Percentiles rank a stretch among this genome's conserved stretches.
Evolutionary conservation across 2,888 invertebrate species (phyloP).

Genomic region (Hipparchia semele): DNA sequence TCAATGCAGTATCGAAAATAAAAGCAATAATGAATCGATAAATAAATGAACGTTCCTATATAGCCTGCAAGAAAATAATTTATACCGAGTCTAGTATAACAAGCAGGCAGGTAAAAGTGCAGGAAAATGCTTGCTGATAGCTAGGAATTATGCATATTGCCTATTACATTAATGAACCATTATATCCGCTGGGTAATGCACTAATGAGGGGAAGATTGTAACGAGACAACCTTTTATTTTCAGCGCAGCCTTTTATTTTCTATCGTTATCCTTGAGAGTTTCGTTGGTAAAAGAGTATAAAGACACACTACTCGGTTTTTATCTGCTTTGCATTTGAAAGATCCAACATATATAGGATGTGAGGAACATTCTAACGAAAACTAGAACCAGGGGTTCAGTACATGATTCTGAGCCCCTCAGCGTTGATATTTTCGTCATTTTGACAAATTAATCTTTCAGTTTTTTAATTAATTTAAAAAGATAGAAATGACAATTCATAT

Average conservation of each 20-base stretch:
- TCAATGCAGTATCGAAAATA: background rate
- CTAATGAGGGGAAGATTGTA: conserved; percentile 6
- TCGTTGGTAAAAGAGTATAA: background rate
- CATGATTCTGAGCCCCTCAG: too few species aligned
- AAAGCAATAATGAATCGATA: background rate
- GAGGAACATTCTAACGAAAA: too few species aligned
- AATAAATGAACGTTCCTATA: background rate
- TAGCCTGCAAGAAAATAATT: background rate
- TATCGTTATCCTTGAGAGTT: background rate
- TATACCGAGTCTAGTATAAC: background rate
- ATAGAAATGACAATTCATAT: too few species aligned
- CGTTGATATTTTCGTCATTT: too few species aligned
- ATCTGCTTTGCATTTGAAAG: background rate
- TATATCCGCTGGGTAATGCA: background rate
- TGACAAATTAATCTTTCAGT: too few species aligned
- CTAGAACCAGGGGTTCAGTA: too few species aligned
- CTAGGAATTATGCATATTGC: background rate
- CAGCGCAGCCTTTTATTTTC: background rate
- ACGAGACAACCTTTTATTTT: background rate
- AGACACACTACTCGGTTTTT: background rate
- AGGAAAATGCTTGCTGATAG: background rate
- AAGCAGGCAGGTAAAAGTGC: background rate
- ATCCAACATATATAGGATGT: too few species aligned
- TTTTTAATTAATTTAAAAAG: too few species aligned
- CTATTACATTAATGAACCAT: conserved; percentile 9